Evolutionary conservation across 2,888 invertebrate species (phyloP), one percentile per base, ranked within the genome.

Genomic region (Phoenoteleia sp.): DNA sequence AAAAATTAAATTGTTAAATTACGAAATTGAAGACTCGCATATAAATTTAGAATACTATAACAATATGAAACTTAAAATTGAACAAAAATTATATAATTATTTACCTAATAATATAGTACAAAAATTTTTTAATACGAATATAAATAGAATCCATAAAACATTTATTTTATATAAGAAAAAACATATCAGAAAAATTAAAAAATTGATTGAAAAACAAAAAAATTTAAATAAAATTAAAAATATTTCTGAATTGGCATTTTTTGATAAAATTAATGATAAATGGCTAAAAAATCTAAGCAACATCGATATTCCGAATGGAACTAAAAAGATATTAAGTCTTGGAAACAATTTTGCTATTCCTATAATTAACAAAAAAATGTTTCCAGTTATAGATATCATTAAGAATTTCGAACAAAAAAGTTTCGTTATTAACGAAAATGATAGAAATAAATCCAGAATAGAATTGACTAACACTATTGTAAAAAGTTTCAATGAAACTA

Each of bases 391-490:
- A 25, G 66, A 66, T 19, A 66, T 66, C 0, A 66, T 66, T 29
- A 66, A 66, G 13, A 66, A 49, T 21, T 66, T 66, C 21, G 67
- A 67, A 17, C 6, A n/a, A 15, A 67, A 67, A 39, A 67, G 67
- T 25, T 67, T 27, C 15, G 4, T 67, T 0, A 67, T 67, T 11
- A 52, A 67, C 11, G 52, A 52, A 17, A 13, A 9, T 3, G 25
- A 36, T 0, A n/a, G 67, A 52, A 67, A 52, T 33, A 17, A 9
- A 11, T 52, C 45, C 0, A 33, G 67, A 25, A 67, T 29, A 6
- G 67, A 67, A 15, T 17, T 67, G 7, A 67, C 67, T 0, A 67
- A 67, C n/a, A 36, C 36, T 15, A 52, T 67, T 15, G 2, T 67
- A 0, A 4, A 52, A 19, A 19, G 6, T 52, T 19, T 67, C 1